Conservation (phyloP, 2,888 invertebrate genomes). For the Hedychridium roseum region DNA sequence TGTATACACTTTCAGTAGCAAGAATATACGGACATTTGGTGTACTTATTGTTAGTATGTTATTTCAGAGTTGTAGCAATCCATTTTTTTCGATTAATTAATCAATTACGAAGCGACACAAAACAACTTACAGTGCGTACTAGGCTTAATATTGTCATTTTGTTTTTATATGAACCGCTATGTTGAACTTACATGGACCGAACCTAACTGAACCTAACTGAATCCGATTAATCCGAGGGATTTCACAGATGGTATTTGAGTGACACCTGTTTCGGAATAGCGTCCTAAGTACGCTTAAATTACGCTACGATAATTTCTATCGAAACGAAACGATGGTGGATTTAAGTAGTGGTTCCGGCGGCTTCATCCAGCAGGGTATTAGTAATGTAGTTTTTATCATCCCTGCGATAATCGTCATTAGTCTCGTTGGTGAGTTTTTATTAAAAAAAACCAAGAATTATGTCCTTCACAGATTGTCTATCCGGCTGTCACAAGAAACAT, state of each 20-base stretch:
- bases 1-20: too few relatives aligned
- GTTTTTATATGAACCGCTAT: background rate
- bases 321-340: slow-evolving; percentile 87
- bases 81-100: too few relatives aligned
- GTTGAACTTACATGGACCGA: background rate
- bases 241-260: slow-evolving; percentile 26
- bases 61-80: too few relatives aligned
- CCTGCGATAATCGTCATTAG: slow-evolving; percentile 83
- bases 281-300: slow-evolving; percentile 75
- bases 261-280: slow-evolving; percentile 84
- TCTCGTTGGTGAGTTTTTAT: slow-evolving; percentile 75
- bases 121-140: too few relatives aligned
- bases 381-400: slow-evolving; percentile 85
- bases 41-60: too few relatives aligned
- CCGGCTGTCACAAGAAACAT: background rate
- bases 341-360: slow-evolving; percentile 81
- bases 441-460: too few relatives aligned
- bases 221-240: background rate
- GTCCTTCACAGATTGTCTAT: background rate
- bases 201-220: background rate
- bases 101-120: too few relatives aligned
- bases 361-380: slow-evolving; percentile 86
- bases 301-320: slow-evolving; percentile 60
- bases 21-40: too few relatives aligned
- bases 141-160: too few relatives aligned